Percentiles rank a stretch among this genome's conserved stretches.
These are phyloP conservation scores for Drosophila neutralis DNA, from an alignment of 2,888 invertebrate species.

Conservation along the genomic window DNA sequence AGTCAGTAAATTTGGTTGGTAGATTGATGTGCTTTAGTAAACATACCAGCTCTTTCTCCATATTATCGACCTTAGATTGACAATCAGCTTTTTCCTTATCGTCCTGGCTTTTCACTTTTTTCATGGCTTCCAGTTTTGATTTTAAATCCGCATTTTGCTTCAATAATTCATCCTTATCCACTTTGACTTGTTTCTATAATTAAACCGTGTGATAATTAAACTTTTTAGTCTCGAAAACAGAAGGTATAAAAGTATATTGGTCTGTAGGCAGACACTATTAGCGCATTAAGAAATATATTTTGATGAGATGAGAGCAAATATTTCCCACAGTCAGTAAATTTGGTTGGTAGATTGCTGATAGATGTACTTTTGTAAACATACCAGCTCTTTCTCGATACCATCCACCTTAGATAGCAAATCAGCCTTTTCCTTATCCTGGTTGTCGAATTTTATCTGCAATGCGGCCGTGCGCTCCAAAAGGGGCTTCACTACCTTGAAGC, in stretches of 20 bases:
- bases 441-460: neutral
- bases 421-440: no score
- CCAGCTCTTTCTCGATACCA: neutral
- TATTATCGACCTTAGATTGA: no score
- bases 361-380: neutral
- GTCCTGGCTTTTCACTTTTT: no score
- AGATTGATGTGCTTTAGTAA: no score
- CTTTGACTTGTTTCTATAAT: neutral
- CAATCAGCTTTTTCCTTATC: no score
- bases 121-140: neutral
- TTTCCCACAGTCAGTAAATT: neutral
- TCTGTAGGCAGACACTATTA: no score
- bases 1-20: no score
- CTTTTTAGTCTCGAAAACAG: neutral
- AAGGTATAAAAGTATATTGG: no score
- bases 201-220: neutral
- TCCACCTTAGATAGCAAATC: neutral
- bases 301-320: neutral
- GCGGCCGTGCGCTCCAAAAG: fast-evolving
- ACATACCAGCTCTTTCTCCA: no score
- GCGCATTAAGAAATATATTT: neutral
- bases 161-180: neutral
- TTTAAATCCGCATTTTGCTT: neutral
- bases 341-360: neutral
- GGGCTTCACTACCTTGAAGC: neutral